Evolutionary conservation across 2,888 invertebrate genomes (phyloP).

Genomic region (Hedya salicella): DNA sequence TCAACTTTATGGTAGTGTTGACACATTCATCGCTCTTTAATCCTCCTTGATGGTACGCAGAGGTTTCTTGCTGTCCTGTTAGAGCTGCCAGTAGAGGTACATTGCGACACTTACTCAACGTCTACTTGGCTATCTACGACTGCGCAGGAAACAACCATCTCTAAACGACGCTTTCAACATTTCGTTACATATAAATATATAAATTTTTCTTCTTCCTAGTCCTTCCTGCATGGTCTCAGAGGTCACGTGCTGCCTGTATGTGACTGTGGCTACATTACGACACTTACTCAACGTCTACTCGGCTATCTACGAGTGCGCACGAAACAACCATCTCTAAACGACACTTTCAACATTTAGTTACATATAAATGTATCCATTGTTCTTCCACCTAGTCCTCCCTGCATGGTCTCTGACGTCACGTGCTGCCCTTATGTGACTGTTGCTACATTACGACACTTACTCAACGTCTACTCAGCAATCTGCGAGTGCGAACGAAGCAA

Average conservation of each 20-base stretch:
- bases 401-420: constrained; percentile 20
- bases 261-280: constrained; percentile 49
- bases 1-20: too few relatives aligned
- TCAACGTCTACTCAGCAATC: constrained; percentile 54
- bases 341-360: too few relatives aligned
- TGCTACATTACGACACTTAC: constrained; percentile 54
- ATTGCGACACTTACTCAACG: constrained; percentile 56
- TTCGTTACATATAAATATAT: too few relatives aligned
- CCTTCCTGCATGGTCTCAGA: background rate
- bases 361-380: too few relatives aligned
- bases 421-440: constrained; percentile 16
- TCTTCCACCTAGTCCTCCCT: background rate
- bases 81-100: constrained; percentile 45
- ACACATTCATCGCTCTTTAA: background rate
- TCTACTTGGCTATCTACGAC: constrained; percentile 49
- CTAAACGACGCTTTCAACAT: background rate
- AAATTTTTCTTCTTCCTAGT: too few relatives aligned
- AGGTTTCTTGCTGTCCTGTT: constrained; percentile 26
- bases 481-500: constrained; percentile 30
- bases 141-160: background rate
- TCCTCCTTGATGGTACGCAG: background rate
- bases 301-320: constrained; percentile 47
- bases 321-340: background rate
- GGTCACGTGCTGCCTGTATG: constrained; percentile 31
- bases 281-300: constrained; percentile 55